These are phyloP conservation scores for Caenorhabditis doughertyi DNA, from an alignment of 2,888 invertebrate species.

Conservation along the genomic window DNA sequence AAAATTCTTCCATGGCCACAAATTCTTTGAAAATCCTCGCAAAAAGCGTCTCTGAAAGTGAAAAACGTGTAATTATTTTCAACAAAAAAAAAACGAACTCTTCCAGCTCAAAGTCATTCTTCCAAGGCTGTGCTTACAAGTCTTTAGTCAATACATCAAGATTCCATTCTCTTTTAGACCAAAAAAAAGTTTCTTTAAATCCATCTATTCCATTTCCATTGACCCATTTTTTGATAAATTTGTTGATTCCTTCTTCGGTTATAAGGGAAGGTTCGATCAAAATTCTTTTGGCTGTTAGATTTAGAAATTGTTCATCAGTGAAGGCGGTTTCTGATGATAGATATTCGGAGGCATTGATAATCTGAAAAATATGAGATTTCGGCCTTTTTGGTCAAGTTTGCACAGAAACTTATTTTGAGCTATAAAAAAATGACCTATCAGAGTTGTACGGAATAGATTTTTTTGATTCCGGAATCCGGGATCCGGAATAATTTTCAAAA, in stretches of 20 bases:
- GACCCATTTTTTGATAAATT: background rate
- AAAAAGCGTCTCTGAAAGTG: background rate
- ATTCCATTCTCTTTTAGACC: background rate
- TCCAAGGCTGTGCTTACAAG: background rate
- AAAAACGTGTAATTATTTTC: background rate
- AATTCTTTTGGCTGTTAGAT: background rate
- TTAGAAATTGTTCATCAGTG: slow-evolving; percentile 18
- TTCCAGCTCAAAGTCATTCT: background rate
- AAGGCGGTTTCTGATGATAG: background rate
- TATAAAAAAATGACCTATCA: too few species aligned
- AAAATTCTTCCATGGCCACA: background rate
- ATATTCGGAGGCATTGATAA: background rate
- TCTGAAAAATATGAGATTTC: too few species aligned
- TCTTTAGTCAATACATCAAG: background rate
- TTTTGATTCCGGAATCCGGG: too few species aligned
- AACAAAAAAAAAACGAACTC: background rate
- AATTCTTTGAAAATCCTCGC: background rate
- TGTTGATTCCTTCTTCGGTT: slow-evolving; percentile 8
- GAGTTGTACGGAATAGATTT: too few species aligned
- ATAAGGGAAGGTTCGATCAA: background rate
- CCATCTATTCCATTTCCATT: too few species aligned
- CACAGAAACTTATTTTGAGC: too few species aligned
- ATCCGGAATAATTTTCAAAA: too few species aligned
- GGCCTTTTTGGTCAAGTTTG: too few species aligned
- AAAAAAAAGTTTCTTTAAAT: too few species aligned